Evolutionary conservation across 37 sponge, comb jelly and placozoan genomes (phyloP).

Genomic region (Sycon ciliatum): DNA sequence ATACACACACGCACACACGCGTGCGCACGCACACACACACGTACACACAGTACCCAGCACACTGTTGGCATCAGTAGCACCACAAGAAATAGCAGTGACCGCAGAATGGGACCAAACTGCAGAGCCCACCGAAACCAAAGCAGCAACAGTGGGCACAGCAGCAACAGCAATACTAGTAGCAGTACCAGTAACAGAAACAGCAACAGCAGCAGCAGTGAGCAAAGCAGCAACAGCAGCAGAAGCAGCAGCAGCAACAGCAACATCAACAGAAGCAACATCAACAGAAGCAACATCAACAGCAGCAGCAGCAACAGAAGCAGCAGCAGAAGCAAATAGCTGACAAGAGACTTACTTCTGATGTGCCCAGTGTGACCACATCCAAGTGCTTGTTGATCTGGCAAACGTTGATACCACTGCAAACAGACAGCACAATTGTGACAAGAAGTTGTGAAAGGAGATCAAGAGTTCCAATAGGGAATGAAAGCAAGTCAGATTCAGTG

Average conservation of each 20-base stretch:
- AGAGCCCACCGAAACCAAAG: no score
- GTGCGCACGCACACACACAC: neutral
- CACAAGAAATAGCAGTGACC: no score
- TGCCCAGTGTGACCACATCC: constrained; percentile 72
- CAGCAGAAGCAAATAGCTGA: no score
- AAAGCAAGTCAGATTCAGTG: no score
- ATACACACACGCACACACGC: neutral
- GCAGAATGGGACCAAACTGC: no score
- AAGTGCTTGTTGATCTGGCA: constrained; percentile 65
- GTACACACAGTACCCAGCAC: neutral
- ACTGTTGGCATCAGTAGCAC: no score
- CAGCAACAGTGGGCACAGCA: neutral
- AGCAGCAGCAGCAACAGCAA: no score
- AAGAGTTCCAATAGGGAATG: neutral
- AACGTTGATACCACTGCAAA: constrained; percentile 48
- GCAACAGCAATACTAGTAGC: neutral
- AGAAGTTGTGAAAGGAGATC: neutral
- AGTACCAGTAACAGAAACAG: neutral
- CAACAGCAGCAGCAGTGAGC: neutral
- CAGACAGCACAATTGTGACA: neutral
- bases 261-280: no score
- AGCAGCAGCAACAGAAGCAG: no score
- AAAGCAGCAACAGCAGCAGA: neutral
- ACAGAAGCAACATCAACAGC: no score
- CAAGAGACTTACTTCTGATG: constrained; percentile 47